These are phyloP conservation scores for Rhipidura dahli DNA, from an alignment of 2,113 vertebrate genomes.

Conservation along the genomic window DNA sequence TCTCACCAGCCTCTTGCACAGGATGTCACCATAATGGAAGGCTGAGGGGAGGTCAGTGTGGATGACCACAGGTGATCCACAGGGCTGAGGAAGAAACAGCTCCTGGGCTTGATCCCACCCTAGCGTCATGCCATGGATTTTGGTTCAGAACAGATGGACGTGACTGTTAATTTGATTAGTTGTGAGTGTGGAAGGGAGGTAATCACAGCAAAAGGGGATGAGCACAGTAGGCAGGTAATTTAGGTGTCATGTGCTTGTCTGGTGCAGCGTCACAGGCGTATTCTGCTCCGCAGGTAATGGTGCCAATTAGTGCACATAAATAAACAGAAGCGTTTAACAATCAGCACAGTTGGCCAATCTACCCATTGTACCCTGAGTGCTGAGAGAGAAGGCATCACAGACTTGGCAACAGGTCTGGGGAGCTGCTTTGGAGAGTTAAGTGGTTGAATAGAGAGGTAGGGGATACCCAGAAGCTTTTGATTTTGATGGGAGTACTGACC, in stretches of 20 bases:
- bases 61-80: not conserved
- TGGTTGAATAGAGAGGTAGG: not conserved
- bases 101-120: not conserved
- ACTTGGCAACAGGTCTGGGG: not conserved
- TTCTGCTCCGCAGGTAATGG: slow-evolving; percentile 7
- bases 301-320: not conserved
- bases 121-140: not conserved
- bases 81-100: not conserved
- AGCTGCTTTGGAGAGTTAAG: not conserved
- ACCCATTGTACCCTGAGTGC: not conserved
- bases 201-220: not conserved
- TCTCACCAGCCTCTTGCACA: not conserved
- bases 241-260: not conserved
- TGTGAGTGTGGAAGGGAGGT: not conserved
- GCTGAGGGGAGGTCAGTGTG: not conserved
- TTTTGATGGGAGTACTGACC: not conserved
- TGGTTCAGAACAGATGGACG: not conserved
- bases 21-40: not conserved
- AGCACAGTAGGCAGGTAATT: slow-evolving; percentile 16
- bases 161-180: not conserved
- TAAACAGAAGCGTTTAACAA: not conserved
- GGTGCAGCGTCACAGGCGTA: not conserved
- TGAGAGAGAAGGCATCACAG: not conserved
- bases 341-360: not conserved
- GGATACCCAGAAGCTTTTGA: not conserved